Percentiles rank a stretch among this genome's conserved stretches.
Evolutionary conservation across 2,113 vertebrate species (phyloP).

Genomic region (Sylvietta virens): DNA sequence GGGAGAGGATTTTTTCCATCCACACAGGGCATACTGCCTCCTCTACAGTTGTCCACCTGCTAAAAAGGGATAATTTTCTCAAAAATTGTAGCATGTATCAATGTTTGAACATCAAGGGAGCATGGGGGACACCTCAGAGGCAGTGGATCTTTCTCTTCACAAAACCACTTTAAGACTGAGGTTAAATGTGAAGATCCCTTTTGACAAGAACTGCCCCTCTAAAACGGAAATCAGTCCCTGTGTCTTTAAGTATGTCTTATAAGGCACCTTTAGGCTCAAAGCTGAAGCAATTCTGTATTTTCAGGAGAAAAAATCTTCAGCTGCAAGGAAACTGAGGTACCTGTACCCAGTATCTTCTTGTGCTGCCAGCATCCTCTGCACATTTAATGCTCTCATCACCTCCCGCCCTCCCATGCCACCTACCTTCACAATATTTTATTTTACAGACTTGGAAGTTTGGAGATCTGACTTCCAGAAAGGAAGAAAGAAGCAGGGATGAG

Average conservation of each 20-base stretch:
- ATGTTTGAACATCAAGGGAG: not conserved
- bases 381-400: not conserved
- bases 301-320: not conserved
- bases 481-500: not conserved
- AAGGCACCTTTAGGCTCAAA: not conserved
- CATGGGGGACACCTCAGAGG: not conserved
- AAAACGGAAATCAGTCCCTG: not conserved
- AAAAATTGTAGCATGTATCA: not conserved
- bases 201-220: not conserved
- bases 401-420: not conserved
- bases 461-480: not conserved
- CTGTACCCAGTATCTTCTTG: not conserved
- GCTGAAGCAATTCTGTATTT: not conserved
- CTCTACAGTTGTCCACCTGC: not conserved
- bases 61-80: not conserved
- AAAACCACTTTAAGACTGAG: not conserved
- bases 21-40: not conserved
- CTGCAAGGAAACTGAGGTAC: not conserved
- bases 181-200: not conserved
- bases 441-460: not conserved
- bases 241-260: not conserved
- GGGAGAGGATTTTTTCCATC: not conserved
- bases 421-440: not conserved
- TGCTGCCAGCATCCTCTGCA: not conserved
- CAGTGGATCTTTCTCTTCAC: not conserved